Evolutionary conservation across 2,888 invertebrate species (phyloP).

Genomic region (Apodemia duryi): DNA sequence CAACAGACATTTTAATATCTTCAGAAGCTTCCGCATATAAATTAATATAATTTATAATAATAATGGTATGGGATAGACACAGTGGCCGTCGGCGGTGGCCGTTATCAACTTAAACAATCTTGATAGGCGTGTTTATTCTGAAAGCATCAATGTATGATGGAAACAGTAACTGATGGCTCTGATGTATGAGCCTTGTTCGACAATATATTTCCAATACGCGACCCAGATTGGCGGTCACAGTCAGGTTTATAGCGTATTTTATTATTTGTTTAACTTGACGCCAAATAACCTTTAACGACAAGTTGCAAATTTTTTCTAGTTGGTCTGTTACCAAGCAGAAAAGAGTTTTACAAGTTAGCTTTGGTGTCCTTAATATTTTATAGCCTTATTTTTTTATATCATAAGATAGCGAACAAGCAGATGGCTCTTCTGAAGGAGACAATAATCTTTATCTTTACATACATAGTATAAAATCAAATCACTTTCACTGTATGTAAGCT

Average conservation of each 20-base stretch:
- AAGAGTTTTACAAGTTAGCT: not conserved
- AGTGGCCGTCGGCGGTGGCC: not conserved
- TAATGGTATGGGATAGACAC: not conserved
- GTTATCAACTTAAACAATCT: slow-evolving; percentile 1
- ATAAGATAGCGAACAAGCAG: too few species aligned
- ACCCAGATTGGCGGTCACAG: slow-evolving; percentile 49
- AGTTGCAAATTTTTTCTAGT: not conserved
- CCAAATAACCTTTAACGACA: not conserved
- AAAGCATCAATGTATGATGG: slow-evolving; percentile 50
- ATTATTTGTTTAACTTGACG: not conserved
- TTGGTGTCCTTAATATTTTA: not conserved
- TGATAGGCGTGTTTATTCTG: slow-evolving; percentile 1
- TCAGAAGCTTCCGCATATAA: too few species aligned
- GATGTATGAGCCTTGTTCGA: slow-evolving; percentile 54
- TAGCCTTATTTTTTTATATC: too few species aligned
- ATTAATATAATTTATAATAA: not conserved
- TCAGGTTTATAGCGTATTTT: not conserved
- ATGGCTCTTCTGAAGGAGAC: too few species aligned
- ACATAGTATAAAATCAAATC: too few species aligned
- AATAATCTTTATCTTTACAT: too few species aligned
- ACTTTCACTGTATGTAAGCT: too few species aligned
- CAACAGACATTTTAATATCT: too few species aligned
- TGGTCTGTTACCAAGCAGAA: not conserved
- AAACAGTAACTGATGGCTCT: slow-evolving; percentile 57
- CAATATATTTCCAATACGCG: slow-evolving; percentile 54